Evolutionary conservation across 2,113 vertebrate genomes (phyloP), one percentile per base, ranked within the genome.

Genomic region (Corapipo altera): DNA sequence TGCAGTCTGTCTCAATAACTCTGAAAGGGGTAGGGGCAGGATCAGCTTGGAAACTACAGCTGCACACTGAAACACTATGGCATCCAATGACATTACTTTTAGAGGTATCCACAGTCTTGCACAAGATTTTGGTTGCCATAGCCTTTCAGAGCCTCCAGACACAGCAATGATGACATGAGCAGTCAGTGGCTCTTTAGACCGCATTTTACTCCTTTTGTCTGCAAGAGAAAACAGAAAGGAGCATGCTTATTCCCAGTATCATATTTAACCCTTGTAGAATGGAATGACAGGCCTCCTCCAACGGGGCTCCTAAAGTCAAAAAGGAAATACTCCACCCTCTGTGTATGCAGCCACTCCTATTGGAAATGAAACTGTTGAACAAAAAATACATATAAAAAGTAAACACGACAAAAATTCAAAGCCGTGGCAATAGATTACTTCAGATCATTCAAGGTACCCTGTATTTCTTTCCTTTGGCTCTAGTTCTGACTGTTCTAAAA

Each of bases 231-330:
- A 43, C 15, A 39, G 55, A 54, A 39, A 57, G 5, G 10, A 52
- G 26, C 26, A 82, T 1, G 10, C 5, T 78, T 16, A 9, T 61
- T 55, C 74, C 41, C 46, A 64, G 27, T 20, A 52, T 32, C 41
- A 43, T 8, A 15, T 2, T 15, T n/a, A 77, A 59, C n/a, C 32
- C 37, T 55, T 0, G 0, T 17, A 57, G 32, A 74, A 54, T 26
- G 19, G 55, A 41, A 80, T 28, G 6, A 41, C 55, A 23, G 43
- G 1, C 10, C 6, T 67, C 35, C n/a, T 81, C 14, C 33, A 80
- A 14, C 0, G 0, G 11, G 6, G 8, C 7, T 91, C 12, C 43
- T 51, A 22, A 64, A 74, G n/a, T 43, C 30, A 35, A 57, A 94
- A 86, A 66, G 15, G 6, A 87, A 84, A 58, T 41, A 48, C 24